A percentile compares a stretch with the other conserved stretches of the same genome.
Evolutionary conservation across 2,888 invertebrate species (phyloP).

Genomic region (Monoplex corrugatus): DNA sequence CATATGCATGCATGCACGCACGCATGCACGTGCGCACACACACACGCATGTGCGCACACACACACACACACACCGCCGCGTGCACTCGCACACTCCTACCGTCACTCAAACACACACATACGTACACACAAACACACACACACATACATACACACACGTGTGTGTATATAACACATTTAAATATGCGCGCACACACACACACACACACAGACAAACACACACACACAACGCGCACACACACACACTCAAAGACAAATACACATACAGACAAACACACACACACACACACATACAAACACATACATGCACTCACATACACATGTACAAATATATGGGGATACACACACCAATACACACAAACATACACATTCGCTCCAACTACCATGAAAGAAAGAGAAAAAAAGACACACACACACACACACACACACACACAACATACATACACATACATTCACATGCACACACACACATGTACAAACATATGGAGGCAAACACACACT

Average conservation of each 20-base stretch:
- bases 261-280: background rate
- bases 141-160: background rate
- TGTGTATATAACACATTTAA: no score
- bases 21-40: no score
- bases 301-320: background rate
- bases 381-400: no score
- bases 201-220: background rate
- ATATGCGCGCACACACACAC: background rate
- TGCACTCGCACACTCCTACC: no score
- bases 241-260: background rate
- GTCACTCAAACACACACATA: no score
- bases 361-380: background rate
- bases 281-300: background rate
- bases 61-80: no score
- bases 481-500: background rate
- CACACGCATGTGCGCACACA: no score
- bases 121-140: background rate
- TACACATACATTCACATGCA: background rate
- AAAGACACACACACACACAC: background rate
- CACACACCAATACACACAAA: background rate
- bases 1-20: no score
- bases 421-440: no score
- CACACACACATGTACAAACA: background rate
- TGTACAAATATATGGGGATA: background rate
- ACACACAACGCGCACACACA: background rate